These are phyloP conservation scores for Phoxinus phoxinus DNA, from an alignment of 2,113 vertebrate species.

Conservation along the genomic window DNA sequence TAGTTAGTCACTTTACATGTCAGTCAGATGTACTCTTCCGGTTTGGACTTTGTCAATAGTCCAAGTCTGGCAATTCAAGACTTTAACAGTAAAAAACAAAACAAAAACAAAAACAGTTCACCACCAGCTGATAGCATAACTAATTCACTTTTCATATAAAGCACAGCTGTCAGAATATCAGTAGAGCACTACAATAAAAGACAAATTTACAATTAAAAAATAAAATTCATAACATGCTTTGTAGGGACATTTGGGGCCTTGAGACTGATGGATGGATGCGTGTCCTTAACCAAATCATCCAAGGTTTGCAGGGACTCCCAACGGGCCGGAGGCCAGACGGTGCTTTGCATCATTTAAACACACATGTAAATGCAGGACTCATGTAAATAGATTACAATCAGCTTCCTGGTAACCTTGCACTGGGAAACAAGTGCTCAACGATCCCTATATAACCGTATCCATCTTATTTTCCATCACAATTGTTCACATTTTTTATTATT, in stretches of 20 bases:
- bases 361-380: constrained; percentile 54
- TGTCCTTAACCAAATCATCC: constrained; percentile 7
- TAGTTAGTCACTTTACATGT: neutral
- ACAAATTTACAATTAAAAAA: neutral
- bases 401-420: constrained; percentile 28
- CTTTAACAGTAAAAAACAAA: neutral
- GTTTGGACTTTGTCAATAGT: neutral
- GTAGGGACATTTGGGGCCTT: neutral
- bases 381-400: constrained; percentile 50
- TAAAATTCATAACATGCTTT: neutral
- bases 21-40: neutral
- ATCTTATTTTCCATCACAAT: neutral
- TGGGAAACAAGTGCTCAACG: neutral
- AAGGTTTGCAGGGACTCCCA: neutral
- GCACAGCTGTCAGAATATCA: neutral
- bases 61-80: neutral
- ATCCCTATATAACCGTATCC: neutral
- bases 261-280: neutral
- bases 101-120: neutral
- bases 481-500: neutral
- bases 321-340: constrained; percentile 20
- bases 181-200: neutral
- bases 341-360: constrained; percentile 53
- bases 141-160: neutral
- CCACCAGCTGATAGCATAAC: too few relatives aligned